Conservation (phyloP, 1,140 invertebrate species). For the Macrostomum lignano region DNA sequence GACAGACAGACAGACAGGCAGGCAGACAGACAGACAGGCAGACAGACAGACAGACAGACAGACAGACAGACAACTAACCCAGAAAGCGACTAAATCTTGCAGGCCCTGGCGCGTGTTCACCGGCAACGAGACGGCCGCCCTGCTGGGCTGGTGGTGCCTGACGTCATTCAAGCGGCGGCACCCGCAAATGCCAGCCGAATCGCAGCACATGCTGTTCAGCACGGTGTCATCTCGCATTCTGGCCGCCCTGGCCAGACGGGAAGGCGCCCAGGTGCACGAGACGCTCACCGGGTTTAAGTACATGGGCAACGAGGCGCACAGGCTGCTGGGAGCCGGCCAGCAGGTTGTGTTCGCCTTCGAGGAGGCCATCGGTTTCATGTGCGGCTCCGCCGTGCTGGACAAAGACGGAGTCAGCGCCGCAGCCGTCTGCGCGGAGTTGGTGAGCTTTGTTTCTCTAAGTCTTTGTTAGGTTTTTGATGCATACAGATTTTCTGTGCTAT, state of each 20-base stretch:
- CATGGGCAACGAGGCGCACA: slow-evolving; percentile 66
- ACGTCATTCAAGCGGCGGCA: slow-evolving; percentile 17
- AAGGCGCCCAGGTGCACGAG: slow-evolving; percentile 48
- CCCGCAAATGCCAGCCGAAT: slow-evolving; percentile 1
- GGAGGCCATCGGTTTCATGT: slow-evolving; percentile 55
- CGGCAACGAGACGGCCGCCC: slow-evolving; percentile 73
- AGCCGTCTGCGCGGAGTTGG: slow-evolving; percentile 44
- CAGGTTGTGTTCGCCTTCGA: slow-evolving; percentile 72
- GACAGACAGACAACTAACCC: too few relatives aligned
- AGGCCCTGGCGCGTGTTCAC: slow-evolving; percentile 63
- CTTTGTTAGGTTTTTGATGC: too few relatives aligned
- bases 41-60: too few relatives aligned
- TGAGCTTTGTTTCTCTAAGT: too few relatives aligned
- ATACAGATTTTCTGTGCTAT: too few relatives aligned
- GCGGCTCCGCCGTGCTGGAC: slow-evolving; percentile 43
- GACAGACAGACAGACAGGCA: too few relatives aligned
- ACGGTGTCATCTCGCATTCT: slow-evolving; percentile 90
- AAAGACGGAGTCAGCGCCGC: slow-evolving; percentile 79
- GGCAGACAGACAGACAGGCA: too few relatives aligned
- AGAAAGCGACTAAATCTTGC: too few relatives aligned
- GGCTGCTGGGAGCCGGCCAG: slow-evolving; percentile 38
- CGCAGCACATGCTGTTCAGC: slow-evolving; percentile 60
- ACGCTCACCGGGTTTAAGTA: slow-evolving; percentile 97
- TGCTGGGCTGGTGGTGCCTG: slow-evolving; percentile 79
- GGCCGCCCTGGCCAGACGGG: slow-evolving; percentile 44